Evolutionary conservation across 2,113 vertebrate genomes (phyloP).

Genomic region (Terrapene triunguis): DNA sequence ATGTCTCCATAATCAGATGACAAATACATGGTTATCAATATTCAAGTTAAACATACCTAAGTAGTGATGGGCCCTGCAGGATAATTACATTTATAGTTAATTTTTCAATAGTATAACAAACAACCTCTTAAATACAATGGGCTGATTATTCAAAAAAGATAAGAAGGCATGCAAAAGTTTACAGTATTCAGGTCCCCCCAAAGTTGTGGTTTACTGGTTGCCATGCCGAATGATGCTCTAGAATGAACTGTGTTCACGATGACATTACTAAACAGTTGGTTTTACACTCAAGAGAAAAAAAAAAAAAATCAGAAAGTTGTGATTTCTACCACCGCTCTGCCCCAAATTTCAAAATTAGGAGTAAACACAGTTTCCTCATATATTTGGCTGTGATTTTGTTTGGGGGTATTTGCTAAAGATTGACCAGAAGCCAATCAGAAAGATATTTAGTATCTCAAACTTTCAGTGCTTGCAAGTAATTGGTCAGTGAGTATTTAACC

Average conservation of each 20-base stretch:
- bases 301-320: not conserved
- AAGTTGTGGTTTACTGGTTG: not conserved
- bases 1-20: too few relatives aligned
- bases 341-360: not conserved
- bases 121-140: not conserved
- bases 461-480: slow-evolving; percentile 19
- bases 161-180: not conserved
- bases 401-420: not conserved
- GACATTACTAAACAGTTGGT: too few relatives aligned
- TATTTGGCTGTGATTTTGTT: not conserved
- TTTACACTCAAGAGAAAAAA: not conserved
- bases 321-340: not conserved
- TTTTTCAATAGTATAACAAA: not conserved
- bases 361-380: not conserved
- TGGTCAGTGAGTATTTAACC: slow-evolving; percentile 1
- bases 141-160: not conserved
- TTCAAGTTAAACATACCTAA: not conserved
- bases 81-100: not conserved
- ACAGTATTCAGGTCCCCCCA: not conserved
- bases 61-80: not conserved
- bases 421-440: slow-evolving; percentile 4
- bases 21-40: not conserved
- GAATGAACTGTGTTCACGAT: not conserved
- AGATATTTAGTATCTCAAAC: not conserved
- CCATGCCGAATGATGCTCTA: not conserved